phyloP scores from a whole-genome alignment of 2,888 invertebrate species.

The Harpagoxenus sublaevis region DNA sequence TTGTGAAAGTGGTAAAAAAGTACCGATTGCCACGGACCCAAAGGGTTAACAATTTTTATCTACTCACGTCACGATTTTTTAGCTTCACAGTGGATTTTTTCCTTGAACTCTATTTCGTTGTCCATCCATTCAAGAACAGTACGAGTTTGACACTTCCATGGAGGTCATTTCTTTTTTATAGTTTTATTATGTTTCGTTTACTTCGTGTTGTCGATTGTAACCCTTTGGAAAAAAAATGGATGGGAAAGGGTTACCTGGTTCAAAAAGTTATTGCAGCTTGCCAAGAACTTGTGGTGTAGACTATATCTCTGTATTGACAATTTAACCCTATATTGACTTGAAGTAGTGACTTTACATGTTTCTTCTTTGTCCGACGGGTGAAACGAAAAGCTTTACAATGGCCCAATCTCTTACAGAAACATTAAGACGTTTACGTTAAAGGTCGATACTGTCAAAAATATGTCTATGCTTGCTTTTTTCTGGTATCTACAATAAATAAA shows the following conservation, averaged over 20 bases:
- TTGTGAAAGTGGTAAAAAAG: constrained; percentile 67
- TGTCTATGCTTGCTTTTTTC: background rate
- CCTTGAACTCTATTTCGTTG: constrained; percentile 67
- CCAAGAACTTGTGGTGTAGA: constrained; percentile 80
- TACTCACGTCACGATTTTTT: constrained; percentile 66
- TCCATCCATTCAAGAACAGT: constrained; percentile 81
- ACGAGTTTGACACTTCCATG: constrained; percentile 69
- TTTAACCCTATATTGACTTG: constrained; percentile 67
- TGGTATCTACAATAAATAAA: background rate
- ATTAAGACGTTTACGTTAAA: background rate
- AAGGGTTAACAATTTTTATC: constrained; percentile 82
- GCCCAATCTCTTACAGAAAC: constrained; percentile 60
- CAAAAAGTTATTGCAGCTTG: constrained; percentile 75
- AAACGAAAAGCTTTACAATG: constrained; percentile 82
- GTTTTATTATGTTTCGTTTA: constrained; percentile 72
- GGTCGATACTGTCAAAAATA: background rate
- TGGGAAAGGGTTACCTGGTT: constrained; percentile 26
- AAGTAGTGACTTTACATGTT: constrained; percentile 51
- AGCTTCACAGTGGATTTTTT: constrained; percentile 73
- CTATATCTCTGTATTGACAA: constrained; percentile 68
- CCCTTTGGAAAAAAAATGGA: constrained; percentile 72
- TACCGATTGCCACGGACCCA: constrained; percentile 59
- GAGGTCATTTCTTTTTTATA: constrained; percentile 80
- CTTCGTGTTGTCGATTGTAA: constrained; percentile 61
- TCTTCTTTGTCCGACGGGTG: constrained; percentile 74